Evolutionary conservation across 2,113 vertebrate species (phyloP).

Genomic region (Mirounga angustirostris): DNA sequence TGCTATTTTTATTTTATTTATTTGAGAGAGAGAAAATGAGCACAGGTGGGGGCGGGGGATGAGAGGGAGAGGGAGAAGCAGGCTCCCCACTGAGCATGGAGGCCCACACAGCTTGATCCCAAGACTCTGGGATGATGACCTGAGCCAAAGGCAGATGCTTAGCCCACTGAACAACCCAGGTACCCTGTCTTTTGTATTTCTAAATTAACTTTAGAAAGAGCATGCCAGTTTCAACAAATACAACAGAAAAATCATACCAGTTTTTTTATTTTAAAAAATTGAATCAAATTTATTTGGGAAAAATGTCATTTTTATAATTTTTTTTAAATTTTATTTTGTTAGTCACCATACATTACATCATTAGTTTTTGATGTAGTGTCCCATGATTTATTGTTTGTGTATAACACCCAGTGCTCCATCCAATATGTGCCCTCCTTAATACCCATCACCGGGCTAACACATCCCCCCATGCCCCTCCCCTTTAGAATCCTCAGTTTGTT

Average conservation of each 20-base stretch:
- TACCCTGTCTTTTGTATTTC: not conserved
- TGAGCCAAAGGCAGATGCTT: not conserved
- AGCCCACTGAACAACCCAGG: not conserved
- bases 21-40: too few species aligned
- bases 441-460: too few species aligned
- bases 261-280: not conserved
- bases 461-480: too few species aligned
- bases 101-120: not conserved
- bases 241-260: not conserved
- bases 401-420: too few species aligned
- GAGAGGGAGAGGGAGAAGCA: not conserved
- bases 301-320: not conserved
- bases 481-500: too few species aligned
- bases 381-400: too few species aligned
- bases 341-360: too few species aligned
- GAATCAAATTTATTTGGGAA: not conserved
- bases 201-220: not conserved
- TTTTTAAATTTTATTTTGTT: too few species aligned
- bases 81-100: not conserved
- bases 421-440: too few species aligned
- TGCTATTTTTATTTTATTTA: not conserved
- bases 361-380: too few species aligned
- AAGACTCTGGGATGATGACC: not conserved
- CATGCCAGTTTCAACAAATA: not conserved
- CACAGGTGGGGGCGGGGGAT: too few species aligned